These are phyloP conservation scores for Diorhabda carinulata DNA, from an alignment of 1,140 invertebrate species.

Conservation along the genomic window DNA sequence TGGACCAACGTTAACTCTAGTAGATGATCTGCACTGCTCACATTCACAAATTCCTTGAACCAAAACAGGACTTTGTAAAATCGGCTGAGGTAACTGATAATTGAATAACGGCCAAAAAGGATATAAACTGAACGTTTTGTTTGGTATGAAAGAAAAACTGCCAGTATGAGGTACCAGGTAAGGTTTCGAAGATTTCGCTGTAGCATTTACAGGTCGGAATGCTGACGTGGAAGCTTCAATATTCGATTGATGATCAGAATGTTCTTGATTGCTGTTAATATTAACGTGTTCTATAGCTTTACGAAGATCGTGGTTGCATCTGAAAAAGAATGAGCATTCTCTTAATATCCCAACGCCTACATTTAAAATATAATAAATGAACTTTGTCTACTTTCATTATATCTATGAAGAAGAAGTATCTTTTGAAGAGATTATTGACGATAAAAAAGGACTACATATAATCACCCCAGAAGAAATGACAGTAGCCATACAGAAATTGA, in stretches of 20 bases:
- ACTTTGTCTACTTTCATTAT: no score
- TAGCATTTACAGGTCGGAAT: constrained; percentile 38
- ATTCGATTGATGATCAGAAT: constrained; percentile 19
- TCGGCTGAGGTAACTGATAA: constrained; percentile 42
- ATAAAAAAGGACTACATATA: no score
- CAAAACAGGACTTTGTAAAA: constrained; percentile 44
- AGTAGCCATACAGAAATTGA: no score
- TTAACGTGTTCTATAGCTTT: constrained; percentile 47
- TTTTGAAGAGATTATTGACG: no score
- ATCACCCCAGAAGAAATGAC: no score
- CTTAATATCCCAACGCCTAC: no score
- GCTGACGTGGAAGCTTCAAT: constrained; percentile 37
- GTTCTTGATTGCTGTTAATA: constrained; percentile 28
- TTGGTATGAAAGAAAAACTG: constrained; percentile 40
- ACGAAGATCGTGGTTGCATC: constrained; percentile 44
- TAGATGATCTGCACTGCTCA: constrained; percentile 41
- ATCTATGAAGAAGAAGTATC: no score
- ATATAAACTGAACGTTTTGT: constrained; percentile 45
- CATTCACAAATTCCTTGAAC: constrained; percentile 47
- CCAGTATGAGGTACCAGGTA: constrained; percentile 31
- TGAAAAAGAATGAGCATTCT: not conserved
- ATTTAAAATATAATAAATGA: no score
- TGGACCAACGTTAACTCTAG: constrained; percentile 6
- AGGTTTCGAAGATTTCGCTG: constrained; percentile 26
- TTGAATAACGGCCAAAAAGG: constrained; percentile 45